Evolutionary conservation across 2,797 vertebrate genomes (phyloP).

Genomic region (Gymnothorax reevesii): DNA sequence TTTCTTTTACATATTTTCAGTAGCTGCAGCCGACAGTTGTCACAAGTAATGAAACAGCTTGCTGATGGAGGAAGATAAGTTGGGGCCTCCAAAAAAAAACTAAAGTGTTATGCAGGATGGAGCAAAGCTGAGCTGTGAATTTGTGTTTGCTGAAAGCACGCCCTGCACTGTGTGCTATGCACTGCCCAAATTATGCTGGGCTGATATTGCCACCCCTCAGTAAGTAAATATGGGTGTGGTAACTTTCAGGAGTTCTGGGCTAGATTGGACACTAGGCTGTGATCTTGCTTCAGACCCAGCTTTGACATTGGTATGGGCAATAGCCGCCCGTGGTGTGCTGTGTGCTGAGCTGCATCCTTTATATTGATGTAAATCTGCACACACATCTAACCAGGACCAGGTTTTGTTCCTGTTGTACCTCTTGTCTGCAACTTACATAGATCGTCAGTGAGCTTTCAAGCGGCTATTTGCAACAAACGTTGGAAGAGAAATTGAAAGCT

Average conservation of each 20-base stretch:
- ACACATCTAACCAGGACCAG: conserved; percentile 36
- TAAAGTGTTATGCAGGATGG: conserved; percentile 14
- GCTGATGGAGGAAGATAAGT: not conserved
- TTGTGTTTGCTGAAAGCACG: conserved; percentile 28
- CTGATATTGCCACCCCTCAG: conserved; percentile 40
- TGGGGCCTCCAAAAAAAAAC: conserved; percentile 14
- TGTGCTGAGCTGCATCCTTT: conserved; percentile 58
- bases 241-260: not conserved
- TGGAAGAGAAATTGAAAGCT: not conserved
- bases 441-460: not conserved
- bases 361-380: not conserved
- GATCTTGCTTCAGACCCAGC: conserved; percentile 12
- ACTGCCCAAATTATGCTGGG: conserved; percentile 22
- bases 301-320: conserved; percentile 4
- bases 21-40: not conserved
- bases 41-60: not conserved
- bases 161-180: conserved; percentile 14
- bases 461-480: not conserved
- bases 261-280: conserved; percentile 37
- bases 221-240: conserved; percentile 68
- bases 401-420: not conserved
- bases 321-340: conserved; percentile 25
- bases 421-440: not conserved
- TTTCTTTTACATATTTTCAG: not conserved
- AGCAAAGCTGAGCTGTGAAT: conserved; percentile 8